Evolutionary conservation across 2,888 invertebrate genomes (phyloP).

Genomic region (Philaethria dido): DNA sequence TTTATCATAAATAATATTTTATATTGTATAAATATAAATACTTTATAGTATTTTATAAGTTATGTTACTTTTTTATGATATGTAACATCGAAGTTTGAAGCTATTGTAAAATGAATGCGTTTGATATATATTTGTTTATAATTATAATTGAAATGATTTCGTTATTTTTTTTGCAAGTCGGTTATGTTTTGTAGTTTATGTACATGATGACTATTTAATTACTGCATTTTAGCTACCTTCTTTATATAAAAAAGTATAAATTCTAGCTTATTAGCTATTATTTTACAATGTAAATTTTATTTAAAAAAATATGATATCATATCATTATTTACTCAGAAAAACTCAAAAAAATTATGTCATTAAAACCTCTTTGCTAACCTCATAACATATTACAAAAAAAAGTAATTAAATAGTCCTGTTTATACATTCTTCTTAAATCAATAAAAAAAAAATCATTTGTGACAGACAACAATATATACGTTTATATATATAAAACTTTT

Average conservation of each 20-base stretch:
- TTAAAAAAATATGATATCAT: no score
- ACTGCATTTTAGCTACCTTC: no score
- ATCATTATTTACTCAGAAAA: no score
- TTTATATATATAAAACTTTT: not conserved
- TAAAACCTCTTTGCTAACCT: no score
- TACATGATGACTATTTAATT: not conserved
- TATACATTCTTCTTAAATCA: not conserved
- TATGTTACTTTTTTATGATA: constrained; percentile 18
- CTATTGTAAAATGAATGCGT: not conserved
- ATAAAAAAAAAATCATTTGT: no score
- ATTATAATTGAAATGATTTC: not conserved
- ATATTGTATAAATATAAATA: not conserved
- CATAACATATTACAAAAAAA: no score
- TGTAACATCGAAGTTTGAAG: no score
- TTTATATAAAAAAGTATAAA: no score
- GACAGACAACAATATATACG: no score
- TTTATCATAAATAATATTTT: constrained; percentile 20
- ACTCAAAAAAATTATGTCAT: no score
- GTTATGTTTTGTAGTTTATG: not conserved
- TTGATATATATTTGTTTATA: not conserved
- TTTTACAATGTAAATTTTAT: no score
- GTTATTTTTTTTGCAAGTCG: not conserved
- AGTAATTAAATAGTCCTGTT: not conserved
- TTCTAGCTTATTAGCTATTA: no score
- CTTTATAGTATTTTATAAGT: constrained; percentile 10